Evolutionary conservation across 2,797 vertebrate species (phyloP).

Genomic region (Helostoma temminkii): DNA sequence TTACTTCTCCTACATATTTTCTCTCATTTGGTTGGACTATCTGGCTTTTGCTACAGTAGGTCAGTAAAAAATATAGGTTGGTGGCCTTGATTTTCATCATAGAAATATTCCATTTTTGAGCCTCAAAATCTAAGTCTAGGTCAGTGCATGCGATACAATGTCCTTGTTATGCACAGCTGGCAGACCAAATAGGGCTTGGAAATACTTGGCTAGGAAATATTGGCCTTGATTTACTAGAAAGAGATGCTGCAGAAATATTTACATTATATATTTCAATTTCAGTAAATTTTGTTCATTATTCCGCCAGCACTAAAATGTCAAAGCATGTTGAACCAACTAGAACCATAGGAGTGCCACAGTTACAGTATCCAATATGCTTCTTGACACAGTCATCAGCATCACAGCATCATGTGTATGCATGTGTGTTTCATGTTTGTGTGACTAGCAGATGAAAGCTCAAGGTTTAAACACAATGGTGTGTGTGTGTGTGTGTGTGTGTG

Average conservation of each 20-base stretch:
- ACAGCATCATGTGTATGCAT: background rate
- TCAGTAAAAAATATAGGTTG: conserved; percentile 34
- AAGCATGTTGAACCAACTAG: background rate
- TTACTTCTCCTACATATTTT: background rate
- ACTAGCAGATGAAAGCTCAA: background rate
- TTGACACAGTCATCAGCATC: conserved; percentile 24
- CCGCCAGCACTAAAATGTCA: conserved; percentile 12
- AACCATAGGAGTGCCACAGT: conserved; percentile 1
- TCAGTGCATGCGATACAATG: conserved; percentile 18
- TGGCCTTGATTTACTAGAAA: conserved; percentile 13
- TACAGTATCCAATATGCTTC: conserved; percentile 6
- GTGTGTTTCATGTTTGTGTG: conserved; percentile 2
- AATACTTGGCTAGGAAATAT: background rate
- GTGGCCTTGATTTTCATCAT: conserved; percentile 30
- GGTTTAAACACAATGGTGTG: background rate
- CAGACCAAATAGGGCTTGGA: conserved; percentile 2
- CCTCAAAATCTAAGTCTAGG: conserved; percentile 16
- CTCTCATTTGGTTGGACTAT: conserved; percentile 7
- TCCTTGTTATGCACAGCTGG: conserved; percentile 11
- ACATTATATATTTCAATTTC: conserved; percentile 21
- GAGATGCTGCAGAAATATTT: conserved; percentile 2
- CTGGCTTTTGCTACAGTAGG: conserved; percentile 11
- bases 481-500: too few species aligned
- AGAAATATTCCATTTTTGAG: conserved; percentile 9
- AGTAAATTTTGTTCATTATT: conserved; percentile 15